These are phyloP conservation scores for Dendrolimus punctatus DNA, from an alignment of 1,140 invertebrate species.

Conservation along the genomic window DNA sequence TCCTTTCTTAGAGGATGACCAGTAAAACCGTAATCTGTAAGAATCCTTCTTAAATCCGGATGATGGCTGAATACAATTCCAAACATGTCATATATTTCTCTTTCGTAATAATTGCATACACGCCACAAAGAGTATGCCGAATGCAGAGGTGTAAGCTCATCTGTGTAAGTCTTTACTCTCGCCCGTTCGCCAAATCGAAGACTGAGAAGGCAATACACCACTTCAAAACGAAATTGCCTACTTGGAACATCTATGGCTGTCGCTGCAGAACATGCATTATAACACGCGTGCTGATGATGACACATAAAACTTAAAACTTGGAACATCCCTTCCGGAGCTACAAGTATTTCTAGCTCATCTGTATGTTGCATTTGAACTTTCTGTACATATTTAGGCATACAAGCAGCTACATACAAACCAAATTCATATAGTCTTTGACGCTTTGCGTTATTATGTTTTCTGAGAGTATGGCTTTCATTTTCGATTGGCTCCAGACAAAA, in stretches of 20 bases:
- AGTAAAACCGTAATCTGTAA: conserved; percentile 65
- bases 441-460: conserved; percentile 37
- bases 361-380: conserved; percentile 85
- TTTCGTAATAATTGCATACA: conserved; percentile 52
- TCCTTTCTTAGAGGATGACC: conserved; percentile 66
- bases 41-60: conserved; percentile 62
- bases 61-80: conserved; percentile 64
- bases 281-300: conserved; percentile 94
- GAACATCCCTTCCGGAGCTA: conserved; percentile 92
- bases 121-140: conserved; percentile 55
- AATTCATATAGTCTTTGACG: conserved; percentile 54
- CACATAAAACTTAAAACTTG: conserved; percentile 91
- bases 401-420: conserved; percentile 74
- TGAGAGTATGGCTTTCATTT: conserved; percentile 31
- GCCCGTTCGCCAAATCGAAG: conserved; percentile 76
- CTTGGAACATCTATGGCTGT: conserved; percentile 91
- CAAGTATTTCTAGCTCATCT: conserved; percentile 92
- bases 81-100: conserved; percentile 68
- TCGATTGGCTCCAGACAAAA: conserved; percentile 47
- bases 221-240: conserved; percentile 76
- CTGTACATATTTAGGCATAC: conserved; percentile 93
- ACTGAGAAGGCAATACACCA: conserved; percentile 95
- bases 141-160: conserved; percentile 60
- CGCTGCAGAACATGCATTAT: conserved; percentile 86
- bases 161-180: conserved; percentile 61